Conservation (phyloP, 1,140 invertebrate species). For the Drosophila mayri region DNA sequence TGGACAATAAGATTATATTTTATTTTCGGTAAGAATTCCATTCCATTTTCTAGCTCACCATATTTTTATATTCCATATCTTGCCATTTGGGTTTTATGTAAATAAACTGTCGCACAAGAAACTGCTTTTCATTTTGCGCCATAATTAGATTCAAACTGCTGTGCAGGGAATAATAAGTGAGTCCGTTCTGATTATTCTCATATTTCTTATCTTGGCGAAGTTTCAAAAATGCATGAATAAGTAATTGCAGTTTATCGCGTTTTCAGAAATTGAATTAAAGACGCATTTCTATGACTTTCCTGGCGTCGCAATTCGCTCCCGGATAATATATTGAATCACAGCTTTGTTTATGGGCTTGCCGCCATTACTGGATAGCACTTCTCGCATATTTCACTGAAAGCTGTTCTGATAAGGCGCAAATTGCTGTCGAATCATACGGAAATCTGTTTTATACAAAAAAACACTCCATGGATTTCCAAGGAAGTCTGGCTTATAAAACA, state of each 20-base stretch:
- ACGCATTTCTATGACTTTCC: slow-evolving; percentile 53
- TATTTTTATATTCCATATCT: slow-evolving; percentile 10
- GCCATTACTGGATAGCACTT: slow-evolving; percentile 34
- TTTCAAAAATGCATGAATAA: slow-evolving; percentile 48
- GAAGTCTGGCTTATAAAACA: neutral
- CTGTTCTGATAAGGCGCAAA: slow-evolving; percentile 27
- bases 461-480: neutral
- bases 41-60: neutral
- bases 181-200: slow-evolving; percentile 26
- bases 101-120: slow-evolving; percentile 48
- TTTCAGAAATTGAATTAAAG: slow-evolving; percentile 48
- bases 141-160: slow-evolving; percentile 56
- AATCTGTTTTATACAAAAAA: neutral
- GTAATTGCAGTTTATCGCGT: slow-evolving; percentile 40
- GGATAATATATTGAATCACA: slow-evolving; percentile 15
- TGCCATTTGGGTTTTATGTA: slow-evolving; percentile 30
- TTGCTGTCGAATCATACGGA: slow-evolving; percentile 2
- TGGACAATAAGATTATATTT: neutral
- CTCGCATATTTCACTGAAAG: slow-evolving; percentile 19
- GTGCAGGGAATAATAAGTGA: slow-evolving; percentile 40
- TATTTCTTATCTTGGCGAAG: slow-evolving; percentile 20
- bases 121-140: slow-evolving; percentile 44
- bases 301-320: slow-evolving; percentile 47
- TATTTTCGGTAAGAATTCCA: slow-evolving; percentile 44
- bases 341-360: slow-evolving; percentile 40